Conservation (phyloP, 1,140 invertebrate genomes). For the Drosophila saltans region DNA sequence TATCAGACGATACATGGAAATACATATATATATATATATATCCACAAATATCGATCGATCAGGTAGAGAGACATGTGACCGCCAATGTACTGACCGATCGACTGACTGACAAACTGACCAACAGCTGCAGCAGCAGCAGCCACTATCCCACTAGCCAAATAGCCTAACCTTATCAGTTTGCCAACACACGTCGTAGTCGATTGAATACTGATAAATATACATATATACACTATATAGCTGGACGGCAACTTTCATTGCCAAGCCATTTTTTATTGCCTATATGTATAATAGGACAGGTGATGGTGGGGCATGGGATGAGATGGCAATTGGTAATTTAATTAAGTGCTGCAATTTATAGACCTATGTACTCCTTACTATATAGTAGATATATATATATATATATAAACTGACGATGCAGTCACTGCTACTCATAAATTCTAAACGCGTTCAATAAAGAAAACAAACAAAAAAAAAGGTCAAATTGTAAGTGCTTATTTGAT, state of each 20-base stretch:
- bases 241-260: conserved; percentile 54
- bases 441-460: conserved; percentile 62
- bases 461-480: conserved; percentile 50
- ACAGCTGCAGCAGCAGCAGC: background rate
- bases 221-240: background rate
- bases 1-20: background rate
- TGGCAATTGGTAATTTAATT: conserved; percentile 55
- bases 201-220: conserved; percentile 45
- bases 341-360: conserved; percentile 67
- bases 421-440: conserved; percentile 62
- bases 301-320: background rate
- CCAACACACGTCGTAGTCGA: conserved; percentile 50
- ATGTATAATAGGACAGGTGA: background rate
- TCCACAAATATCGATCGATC: conserved; percentile 50
- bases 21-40: too few species aligned
- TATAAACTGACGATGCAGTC: conserved; percentile 26
- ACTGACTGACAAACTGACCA: conserved; percentile 2
- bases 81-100: conserved; percentile 29
- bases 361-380: conserved; percentile 11
- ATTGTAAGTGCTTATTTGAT: conserved; percentile 22
- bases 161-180: conserved; percentile 40
- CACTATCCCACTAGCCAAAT: background rate
- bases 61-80: conserved; percentile 48
- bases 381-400: too few species aligned
- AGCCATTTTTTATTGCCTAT: background rate